A percentile compares a stretch with the other conserved stretches of the same genome.
Conservation (phyloP, 2,797 vertebrate species). For the Emys orbicularis region DNA sequence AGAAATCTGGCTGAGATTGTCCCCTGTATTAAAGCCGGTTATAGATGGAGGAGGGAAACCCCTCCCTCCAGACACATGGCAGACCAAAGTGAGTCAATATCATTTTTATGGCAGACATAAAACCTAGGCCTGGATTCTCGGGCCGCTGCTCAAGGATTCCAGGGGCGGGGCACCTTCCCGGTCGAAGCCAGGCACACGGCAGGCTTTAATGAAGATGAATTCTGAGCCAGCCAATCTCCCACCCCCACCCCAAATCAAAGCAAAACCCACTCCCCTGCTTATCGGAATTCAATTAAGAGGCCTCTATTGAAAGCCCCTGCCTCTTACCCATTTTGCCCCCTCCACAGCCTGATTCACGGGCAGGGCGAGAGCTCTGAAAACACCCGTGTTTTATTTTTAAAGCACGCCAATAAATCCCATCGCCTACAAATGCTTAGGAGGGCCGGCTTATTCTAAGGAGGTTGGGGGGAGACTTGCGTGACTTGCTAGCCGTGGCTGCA, state of each 20-base stretch:
- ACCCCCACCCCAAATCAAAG: background rate
- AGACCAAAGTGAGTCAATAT: background rate
- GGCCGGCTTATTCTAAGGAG: background rate
- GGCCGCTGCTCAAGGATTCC: background rate
- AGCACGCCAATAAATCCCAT: background rate
- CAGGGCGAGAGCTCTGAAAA: background rate
- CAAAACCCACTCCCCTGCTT: background rate
- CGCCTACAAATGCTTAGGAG: background rate
- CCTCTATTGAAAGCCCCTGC: background rate
- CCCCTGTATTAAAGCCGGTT: background rate
- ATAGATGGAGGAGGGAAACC: background rate
- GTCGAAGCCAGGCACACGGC: background rate
- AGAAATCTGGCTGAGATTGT: background rate
- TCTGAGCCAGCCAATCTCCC: background rate
- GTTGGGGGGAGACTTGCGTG: rapidly evolving
- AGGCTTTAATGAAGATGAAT: background rate
- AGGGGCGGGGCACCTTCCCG: background rate
- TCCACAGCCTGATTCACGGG: background rate
- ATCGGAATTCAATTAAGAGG: background rate
- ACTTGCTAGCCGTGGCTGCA: background rate
- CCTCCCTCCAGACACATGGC: background rate
- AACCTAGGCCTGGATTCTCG: background rate
- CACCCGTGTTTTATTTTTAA: background rate
- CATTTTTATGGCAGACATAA: background rate
- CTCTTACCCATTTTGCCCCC: background rate